Percentiles rank a stretch among this genome's conserved stretches.
Evolutionary conservation across 1,140 invertebrate species (phyloP).

Genomic region (Babylonia areolata): DNA sequence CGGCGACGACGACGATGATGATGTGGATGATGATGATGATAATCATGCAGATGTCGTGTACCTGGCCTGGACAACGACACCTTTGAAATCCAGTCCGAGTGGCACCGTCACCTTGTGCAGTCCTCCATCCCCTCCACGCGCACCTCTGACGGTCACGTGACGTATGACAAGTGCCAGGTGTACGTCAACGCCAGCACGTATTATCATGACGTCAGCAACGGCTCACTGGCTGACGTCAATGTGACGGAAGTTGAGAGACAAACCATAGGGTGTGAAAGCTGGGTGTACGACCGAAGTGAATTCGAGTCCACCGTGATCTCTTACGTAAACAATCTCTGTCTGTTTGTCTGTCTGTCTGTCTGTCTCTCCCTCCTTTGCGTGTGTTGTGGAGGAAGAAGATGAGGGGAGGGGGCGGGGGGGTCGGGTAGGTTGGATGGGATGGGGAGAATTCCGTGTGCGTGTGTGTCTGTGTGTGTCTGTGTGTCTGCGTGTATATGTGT

Average conservation of each 20-base stretch:
- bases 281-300: constrained; percentile 1
- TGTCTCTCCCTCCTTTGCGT: no score
- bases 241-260: not conserved
- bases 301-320: not conserved
- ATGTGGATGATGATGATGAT: not conserved
- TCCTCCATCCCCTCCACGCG: not conserved
- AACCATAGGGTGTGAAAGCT: not conserved
- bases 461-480: no score
- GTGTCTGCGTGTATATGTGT: no score
- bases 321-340: not conserved
- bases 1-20: not conserved
- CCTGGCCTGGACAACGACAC: not conserved
- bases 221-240: not conserved
- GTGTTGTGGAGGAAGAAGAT: no score
- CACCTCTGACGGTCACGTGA: not conserved
- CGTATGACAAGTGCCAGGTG: not conserved
- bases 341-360: no score
- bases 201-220: not conserved
- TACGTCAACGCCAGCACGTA: not conserved
- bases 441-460: no score
- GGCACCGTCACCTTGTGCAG: not conserved
- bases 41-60: not conserved
- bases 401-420: no score
- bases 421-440: no score
- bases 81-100: not conserved